A percentile compares a stretch with the other conserved stretches of the same genome.
These are phyloP conservation scores for Zophobas morio DNA, from an alignment of 1,140 invertebrate genomes.

Conservation along the genomic window DNA sequence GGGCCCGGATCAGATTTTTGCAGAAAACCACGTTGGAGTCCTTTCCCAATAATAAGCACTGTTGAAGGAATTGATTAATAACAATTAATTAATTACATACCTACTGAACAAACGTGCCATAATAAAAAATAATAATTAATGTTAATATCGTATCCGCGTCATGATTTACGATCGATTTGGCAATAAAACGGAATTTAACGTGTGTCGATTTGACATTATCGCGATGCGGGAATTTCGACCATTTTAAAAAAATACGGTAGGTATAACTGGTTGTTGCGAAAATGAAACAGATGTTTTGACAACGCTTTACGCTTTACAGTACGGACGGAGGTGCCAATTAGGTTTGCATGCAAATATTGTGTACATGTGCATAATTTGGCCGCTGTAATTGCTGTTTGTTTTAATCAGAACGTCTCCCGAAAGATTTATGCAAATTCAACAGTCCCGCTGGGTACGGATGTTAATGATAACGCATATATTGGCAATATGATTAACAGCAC, in stretches of 20 bases:
- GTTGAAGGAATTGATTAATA: neutral
- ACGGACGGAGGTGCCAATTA: constrained; percentile 10
- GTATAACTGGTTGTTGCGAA: constrained; percentile 1
- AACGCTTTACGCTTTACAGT: neutral
- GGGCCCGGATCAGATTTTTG: constrained; percentile 5
- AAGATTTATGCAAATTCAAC: neutral
- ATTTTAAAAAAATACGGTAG: neutral
- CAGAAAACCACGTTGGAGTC: neutral
- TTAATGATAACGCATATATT: neutral
- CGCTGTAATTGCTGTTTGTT: neutral
- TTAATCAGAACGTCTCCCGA: constrained; percentile 6
- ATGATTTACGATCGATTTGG: constrained; percentile 13
- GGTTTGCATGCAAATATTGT: constrained; percentile 21
- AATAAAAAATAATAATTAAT: constrained; percentile 13
- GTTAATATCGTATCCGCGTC: neutral
- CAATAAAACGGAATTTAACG: constrained; percentile 13
- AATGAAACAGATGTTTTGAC: constrained; percentile 11
- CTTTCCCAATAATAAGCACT: too few species aligned
- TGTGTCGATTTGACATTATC: constrained; percentile 6
- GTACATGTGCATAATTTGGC: constrained; percentile 1
- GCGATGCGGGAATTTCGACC: constrained; percentile 10
- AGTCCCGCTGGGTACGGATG: neutral
- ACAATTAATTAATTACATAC: constrained; percentile 3
- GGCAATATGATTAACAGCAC: too few species aligned
- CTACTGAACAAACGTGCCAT: neutral